Evolutionary conservation across 1,140 invertebrate genomes (phyloP).

Genomic region (Calycopis cecrops): DNA sequence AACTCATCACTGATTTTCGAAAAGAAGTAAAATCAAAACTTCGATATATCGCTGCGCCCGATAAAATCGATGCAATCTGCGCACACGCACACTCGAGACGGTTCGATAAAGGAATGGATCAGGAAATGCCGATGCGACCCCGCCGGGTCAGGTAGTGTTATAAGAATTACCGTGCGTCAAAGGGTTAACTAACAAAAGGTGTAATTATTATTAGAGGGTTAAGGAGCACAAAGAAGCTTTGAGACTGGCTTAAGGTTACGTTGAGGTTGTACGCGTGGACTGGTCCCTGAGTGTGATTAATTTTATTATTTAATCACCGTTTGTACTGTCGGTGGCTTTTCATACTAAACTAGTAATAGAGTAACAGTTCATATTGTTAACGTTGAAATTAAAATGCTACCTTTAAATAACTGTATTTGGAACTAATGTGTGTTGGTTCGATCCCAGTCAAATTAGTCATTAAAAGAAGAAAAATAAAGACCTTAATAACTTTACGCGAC

Average conservation of each 20-base stretch:
- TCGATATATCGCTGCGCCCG: too few species aligned
- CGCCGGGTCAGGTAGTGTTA: conserved; percentile 61
- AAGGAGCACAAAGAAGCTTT: conserved; percentile 44
- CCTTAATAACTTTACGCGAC: too few species aligned
- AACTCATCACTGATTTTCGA: too few species aligned
- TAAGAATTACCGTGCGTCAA: conserved; percentile 62
- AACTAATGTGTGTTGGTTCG: too few species aligned
- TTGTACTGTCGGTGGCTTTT: too few species aligned
- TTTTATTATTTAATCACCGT: conserved; percentile 15
- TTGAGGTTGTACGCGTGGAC: conserved; percentile 40
- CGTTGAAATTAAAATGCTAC: too few species aligned
- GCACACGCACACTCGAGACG: conserved; percentile 59
- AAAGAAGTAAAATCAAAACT: too few species aligned
- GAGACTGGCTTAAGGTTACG: conserved; percentile 47
- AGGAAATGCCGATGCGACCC: conserved; percentile 51
- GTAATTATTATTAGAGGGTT: conserved; percentile 66
- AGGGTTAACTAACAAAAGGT: conserved; percentile 68
- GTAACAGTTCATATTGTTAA: too few species aligned
- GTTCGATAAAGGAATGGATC: conserved; percentile 57
- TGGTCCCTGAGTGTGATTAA: conserved; percentile 31
- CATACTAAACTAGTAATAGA: too few species aligned
- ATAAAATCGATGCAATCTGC: conserved; percentile 32
- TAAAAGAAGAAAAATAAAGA: too few species aligned
- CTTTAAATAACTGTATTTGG: too few species aligned
- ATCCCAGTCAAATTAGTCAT: too few species aligned